phyloP scores from a whole-genome alignment of 2,797 vertebrate species.

The Myiothlypis chrysogaster region DNA sequence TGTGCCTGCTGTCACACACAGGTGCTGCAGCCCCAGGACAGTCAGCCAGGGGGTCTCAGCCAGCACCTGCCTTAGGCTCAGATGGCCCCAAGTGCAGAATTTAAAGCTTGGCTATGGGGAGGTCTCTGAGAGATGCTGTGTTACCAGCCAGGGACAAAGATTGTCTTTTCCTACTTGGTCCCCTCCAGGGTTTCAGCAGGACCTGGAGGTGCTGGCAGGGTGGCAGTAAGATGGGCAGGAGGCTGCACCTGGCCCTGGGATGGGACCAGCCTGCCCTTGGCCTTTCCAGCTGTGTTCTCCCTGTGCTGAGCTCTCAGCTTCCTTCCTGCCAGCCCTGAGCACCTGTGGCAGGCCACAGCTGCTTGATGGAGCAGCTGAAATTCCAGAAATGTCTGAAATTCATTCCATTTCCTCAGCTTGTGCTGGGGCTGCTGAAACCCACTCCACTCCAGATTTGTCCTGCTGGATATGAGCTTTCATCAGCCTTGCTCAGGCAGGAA shows the following conservation, averaged over 20 bases:
- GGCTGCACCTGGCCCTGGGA: fast-evolving
- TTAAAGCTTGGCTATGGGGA: not conserved
- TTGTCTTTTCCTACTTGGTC: too few relatives aligned
- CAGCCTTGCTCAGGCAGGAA: not conserved
- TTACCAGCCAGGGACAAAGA: too few relatives aligned
- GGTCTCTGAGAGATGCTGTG: not conserved
- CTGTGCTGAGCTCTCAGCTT: not conserved
- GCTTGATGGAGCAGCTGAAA: not conserved
- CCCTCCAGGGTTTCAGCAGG: too few relatives aligned
- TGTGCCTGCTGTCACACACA: not conserved
- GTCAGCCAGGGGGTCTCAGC: not conserved
- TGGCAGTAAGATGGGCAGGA: not conserved
- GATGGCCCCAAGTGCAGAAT: not conserved
- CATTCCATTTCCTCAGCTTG: not conserved
- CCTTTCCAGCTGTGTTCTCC: not conserved
- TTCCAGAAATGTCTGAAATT: conserved; percentile 12
- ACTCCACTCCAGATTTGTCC: not conserved
- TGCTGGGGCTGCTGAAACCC: not conserved
- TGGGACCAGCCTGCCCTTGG: not conserved
- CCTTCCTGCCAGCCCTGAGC: not conserved
- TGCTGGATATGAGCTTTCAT: not conserved
- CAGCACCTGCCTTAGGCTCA: not conserved
- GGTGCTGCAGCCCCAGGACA: not conserved
- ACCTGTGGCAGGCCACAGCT: not conserved
- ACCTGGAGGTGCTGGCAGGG: not conserved